Base-by-base conservation (phyloP, 2,113 vertebrate species). In the Paedocypris sp. region DNA sequence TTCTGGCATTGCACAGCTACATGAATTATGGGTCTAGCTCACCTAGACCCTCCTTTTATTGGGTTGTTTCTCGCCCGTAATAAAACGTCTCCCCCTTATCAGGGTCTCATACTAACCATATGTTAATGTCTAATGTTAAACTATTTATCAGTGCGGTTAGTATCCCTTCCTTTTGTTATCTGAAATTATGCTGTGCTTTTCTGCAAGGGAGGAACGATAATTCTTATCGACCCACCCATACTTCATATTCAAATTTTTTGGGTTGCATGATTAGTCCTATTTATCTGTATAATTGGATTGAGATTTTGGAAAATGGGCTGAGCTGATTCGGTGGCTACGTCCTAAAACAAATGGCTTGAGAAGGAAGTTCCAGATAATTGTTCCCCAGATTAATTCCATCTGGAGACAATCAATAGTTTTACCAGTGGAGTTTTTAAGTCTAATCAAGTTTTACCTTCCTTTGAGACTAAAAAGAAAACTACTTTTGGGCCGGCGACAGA, bases 241-340 rank as follows among this genome's bases (percentile, higher is more conserved):
- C 78, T 70, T 73, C 72, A 78, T 86, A 84, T 84, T 86, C 73
- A 84, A 80, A 86, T 82, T 79, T 57, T 79, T 80, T 49, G 57
- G n/a, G 80, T 79, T 75, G 78, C 77, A 81, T 83, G 80, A 86
- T 86, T 84, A 83, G 82, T 77, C 73, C 80, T 81, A 85, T 86
- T 86, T 86, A 86, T 87, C 85, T 86, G 77, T 77, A 76, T 87
- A 86, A 86, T 87, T 84, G 82, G 84, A 86, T 85, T 85, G 83
- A 80, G 73, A 78, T 77, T 74, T 69, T 76, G 68, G 63, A 51
- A 62, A 60, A 64, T 60, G 66, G 66, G 73, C 66, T 48, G 62
- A 57, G 50, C 60, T 69, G 74, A 81, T 80, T 82, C 78, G 67
- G 76, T 73, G 63, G 60, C 57, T 63, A 25, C 45, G 62, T 71